phyloP scores from a whole-genome alignment of 2,113 vertebrate genomes.

The Eulemur macaco region DNA sequence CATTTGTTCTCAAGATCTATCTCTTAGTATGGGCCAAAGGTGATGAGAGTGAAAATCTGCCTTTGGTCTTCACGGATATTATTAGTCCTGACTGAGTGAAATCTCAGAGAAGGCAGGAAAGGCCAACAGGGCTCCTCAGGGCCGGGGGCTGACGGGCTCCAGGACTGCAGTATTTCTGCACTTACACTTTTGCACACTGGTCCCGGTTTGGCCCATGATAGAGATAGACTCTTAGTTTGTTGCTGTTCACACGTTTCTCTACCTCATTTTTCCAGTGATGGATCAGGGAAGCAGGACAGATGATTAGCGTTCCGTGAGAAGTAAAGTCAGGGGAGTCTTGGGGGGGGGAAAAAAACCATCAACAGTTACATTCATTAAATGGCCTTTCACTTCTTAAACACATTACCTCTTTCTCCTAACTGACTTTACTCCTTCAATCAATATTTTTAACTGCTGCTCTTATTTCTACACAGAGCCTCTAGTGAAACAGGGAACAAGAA shows the following conservation, averaged over 20 bases:
- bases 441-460: constrained; percentile 10
- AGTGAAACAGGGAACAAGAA: not conserved
- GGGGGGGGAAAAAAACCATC: not conserved
- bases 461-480: not conserved
- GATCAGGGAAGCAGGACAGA: constrained; percentile 97
- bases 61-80: not conserved
- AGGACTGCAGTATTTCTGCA: not conserved
- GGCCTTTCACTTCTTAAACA: not conserved
- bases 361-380: not conserved
- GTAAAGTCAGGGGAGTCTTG: constrained; percentile 84
- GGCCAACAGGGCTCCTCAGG: no score
- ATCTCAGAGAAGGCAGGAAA: not conserved
- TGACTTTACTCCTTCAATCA: not conserved
- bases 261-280: constrained; percentile 98
- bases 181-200: constrained; percentile 88
- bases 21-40: not conserved
- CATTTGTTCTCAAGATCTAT: not conserved
- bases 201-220: constrained; percentile 93
- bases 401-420: not conserved
- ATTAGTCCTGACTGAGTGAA: not conserved
- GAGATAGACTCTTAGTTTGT: constrained; percentile 88
- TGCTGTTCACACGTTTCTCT: constrained; percentile 85
- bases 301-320: constrained; percentile 90
- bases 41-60: not conserved
- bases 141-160: fast-evolving